phyloP scores from a whole-genome alignment of 2,888 invertebrate genomes.

The Glyphotaelius pellucidus region DNA sequence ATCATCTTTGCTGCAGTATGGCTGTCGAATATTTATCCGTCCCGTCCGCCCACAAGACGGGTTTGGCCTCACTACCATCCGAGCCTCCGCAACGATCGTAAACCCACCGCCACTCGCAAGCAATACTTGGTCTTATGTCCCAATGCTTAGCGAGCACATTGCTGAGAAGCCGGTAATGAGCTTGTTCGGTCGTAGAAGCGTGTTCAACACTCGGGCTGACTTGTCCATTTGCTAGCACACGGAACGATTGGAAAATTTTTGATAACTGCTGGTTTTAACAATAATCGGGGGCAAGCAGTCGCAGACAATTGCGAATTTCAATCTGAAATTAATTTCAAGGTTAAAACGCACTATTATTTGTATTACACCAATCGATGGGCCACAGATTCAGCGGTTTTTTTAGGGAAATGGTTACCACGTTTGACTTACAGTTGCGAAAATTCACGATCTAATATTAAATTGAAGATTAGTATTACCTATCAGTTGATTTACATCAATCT shows the following conservation, averaged over 20 bases:
- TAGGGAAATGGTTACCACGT: background rate
- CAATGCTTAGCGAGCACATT: background rate
- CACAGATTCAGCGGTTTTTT: background rate
- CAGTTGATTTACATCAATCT: no score
- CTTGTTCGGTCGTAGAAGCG: background rate
- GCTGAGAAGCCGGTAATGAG: background rate
- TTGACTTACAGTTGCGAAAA: no score
- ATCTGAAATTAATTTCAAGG: background rate
- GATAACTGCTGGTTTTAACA: constrained; percentile 34
- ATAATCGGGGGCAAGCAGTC: constrained; percentile 25
- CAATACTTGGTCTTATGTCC: background rate
- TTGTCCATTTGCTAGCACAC: constrained; percentile 25
- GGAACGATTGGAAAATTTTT: constrained; percentile 27
- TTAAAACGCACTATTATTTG: background rate
- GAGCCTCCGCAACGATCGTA: background rate
- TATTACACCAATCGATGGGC: background rate
- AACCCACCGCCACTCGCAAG: background rate
- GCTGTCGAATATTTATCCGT: constrained; percentile 22
- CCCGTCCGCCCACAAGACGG: constrained; percentile 43
- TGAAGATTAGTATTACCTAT: no score
- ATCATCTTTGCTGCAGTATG: constrained; percentile 21
- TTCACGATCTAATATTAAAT: no score
- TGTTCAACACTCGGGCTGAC: constrained; percentile 11
- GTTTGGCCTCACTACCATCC: constrained; percentile 8
- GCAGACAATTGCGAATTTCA: background rate